A percentile compares a stretch with the other conserved stretches of the same genome.
These are phyloP conservation scores for Beris morrisii DNA, from an alignment of 2,888 invertebrate genomes.

Conservation along the genomic window DNA sequence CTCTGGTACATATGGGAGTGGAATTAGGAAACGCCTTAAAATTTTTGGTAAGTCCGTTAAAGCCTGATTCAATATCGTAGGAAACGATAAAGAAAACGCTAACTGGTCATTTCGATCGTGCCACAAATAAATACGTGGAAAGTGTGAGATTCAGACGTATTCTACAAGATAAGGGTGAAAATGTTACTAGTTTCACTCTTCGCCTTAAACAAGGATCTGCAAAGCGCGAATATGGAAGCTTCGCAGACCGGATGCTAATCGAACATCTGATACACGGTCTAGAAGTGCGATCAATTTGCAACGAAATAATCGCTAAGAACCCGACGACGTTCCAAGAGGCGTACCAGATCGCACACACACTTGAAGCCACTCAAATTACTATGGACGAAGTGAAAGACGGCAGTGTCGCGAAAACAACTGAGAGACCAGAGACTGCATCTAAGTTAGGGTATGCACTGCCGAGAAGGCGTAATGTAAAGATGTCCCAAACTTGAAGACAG, in stretches of 20 bases:
- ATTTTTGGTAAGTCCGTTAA: slow-evolving; percentile 16
- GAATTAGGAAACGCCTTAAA: slow-evolving; percentile 36
- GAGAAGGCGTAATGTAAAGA: too few relatives aligned
- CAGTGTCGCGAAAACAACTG: neutral
- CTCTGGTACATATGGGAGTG: slow-evolving; percentile 36
- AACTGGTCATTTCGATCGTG: neutral
- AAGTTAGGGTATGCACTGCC: neutral
- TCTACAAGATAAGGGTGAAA: slow-evolving; percentile 1
- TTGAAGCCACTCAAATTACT: slow-evolving; percentile 3
- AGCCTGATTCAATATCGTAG: slow-evolving; percentile 6
- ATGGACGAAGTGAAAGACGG: slow-evolving; percentile 1
- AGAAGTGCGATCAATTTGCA: slow-evolving; percentile 27
- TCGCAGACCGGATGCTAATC: slow-evolving; percentile 36
- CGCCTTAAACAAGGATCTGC: slow-evolving; percentile 13
- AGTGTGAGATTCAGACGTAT: slow-evolving; percentile 24
- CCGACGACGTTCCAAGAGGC: slow-evolving; percentile 13
- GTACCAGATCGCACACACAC: slow-evolving; percentile 3
- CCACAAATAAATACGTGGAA: neutral
- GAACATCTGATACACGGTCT: slow-evolving; percentile 39
- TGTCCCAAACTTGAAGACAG: too few relatives aligned
- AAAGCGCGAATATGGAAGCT: slow-evolving; percentile 37
- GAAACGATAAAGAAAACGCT: neutral
- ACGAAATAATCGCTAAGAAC: slow-evolving; percentile 37
- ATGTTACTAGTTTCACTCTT: slow-evolving; percentile 12
- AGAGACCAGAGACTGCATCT: too few relatives aligned